Conservation (phyloP, 2,113 vertebrate species). For the Oncorhynchus masou region DNA sequence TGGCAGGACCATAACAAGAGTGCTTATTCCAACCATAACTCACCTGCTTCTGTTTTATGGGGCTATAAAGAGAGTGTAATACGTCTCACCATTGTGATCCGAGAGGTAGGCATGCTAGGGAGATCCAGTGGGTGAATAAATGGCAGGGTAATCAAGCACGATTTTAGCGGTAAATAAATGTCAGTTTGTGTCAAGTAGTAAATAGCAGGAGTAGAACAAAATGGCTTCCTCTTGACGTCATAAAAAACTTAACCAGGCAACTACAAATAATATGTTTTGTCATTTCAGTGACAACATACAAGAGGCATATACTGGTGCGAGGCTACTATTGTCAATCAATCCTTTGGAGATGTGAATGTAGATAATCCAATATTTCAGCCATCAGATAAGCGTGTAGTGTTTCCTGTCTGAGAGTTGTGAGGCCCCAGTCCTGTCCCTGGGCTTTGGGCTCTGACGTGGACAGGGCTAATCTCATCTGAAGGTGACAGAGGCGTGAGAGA, state of each 20-base stretch:
- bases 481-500: constrained; percentile 58
- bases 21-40: background rate
- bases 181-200: too few relatives aligned
- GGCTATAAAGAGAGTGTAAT: constrained; percentile 7
- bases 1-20: too few relatives aligned
- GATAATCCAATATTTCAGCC: background rate
- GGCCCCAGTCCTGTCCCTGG: constrained; percentile 32
- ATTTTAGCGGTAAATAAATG: background rate
- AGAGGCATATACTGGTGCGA: background rate
- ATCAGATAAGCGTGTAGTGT: background rate
- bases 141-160: constrained; percentile 7
- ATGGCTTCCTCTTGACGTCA: too few relatives aligned
- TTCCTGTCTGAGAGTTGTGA: background rate
- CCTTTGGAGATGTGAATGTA: background rate
- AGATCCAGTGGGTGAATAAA: constrained; percentile 37
- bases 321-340: background rate
- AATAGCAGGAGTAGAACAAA: too few relatives aligned
- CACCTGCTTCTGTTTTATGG: constrained; percentile 6
- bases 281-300: too few relatives aligned
- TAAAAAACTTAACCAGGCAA: too few relatives aligned
- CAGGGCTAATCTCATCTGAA: constrained; percentile 64
- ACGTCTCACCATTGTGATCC: background rate
- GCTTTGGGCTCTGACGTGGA: constrained; percentile 39
- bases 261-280: background rate
- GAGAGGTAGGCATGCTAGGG: constrained; percentile 51